Evolutionary conservation across 2,113 vertebrate genomes (phyloP).

Genomic region (Barnardius zonarius): DNA sequence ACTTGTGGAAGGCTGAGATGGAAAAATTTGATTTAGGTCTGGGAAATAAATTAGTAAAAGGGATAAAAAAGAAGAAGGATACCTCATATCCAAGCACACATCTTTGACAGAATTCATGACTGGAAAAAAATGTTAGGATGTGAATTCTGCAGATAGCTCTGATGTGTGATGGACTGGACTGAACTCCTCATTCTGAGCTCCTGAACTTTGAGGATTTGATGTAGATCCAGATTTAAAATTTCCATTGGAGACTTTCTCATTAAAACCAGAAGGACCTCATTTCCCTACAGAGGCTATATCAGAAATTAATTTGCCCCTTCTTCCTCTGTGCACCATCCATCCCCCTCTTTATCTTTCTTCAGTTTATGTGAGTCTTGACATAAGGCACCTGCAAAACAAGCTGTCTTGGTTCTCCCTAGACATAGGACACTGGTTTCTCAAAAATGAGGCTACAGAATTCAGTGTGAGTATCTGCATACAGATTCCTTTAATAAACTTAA

Average conservation of each 20-base stretch:
- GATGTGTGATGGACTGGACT: background rate
- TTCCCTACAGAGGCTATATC: background rate
- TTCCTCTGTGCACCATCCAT: background rate
- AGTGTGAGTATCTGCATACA: background rate
- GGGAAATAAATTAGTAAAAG: slow-evolving; percentile 29
- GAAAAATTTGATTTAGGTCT: background rate
- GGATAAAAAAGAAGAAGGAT: background rate
- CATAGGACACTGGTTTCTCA: background rate
- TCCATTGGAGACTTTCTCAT: background rate
- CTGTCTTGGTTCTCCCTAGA: background rate
- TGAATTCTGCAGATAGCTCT: background rate
- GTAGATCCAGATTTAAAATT: slow-evolving; percentile 2
- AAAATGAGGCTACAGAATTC: background rate
- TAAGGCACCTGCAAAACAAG: background rate
- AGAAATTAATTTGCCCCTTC: background rate
- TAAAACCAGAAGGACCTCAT: background rate
- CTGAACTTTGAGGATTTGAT: background rate
- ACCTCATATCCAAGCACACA: background rate
- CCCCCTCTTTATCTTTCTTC: background rate
- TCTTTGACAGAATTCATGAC: background rate
- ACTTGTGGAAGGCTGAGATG: background rate
- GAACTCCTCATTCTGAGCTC: accelerated
- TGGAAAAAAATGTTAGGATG: background rate
- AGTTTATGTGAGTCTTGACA: background rate
- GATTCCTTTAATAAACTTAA: background rate